A percentile compares a stretch with the other conserved stretches of the same genome.
phyloP scores from a whole-genome alignment of 1,140 invertebrate genomes.

The Pseudomyrmex flavicornis region DNA sequence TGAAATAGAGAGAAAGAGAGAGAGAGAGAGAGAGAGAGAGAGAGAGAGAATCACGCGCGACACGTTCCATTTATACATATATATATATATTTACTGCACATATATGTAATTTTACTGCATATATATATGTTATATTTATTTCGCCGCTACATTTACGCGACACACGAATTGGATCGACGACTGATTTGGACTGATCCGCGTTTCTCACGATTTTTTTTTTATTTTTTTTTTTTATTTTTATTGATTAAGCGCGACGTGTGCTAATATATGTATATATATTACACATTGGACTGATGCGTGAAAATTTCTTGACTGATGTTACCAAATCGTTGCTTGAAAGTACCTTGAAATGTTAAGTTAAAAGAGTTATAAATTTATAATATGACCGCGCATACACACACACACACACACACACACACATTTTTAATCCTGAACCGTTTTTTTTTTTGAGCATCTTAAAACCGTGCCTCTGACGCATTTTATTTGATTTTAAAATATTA shows the following conservation, averaged over 20 bases:
- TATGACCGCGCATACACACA: neutral
- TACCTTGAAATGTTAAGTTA: conserved; percentile 84
- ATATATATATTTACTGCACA: conserved; percentile 28
- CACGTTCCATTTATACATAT: conserved; percentile 44
- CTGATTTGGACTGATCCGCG: conserved; percentile 84
- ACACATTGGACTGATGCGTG: conserved; percentile 84
- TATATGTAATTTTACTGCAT: conserved; percentile 35
- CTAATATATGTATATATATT: conserved; percentile 21
- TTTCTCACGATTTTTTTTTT: conserved; percentile 50
- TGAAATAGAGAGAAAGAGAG: neutral
- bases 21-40: neutral
- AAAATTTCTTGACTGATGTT: conserved; percentile 84
- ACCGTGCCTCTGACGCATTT: too few relatives aligned
- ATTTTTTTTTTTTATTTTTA: conserved; percentile 49
- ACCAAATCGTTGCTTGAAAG: conserved; percentile 85
- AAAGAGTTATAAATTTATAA: conserved; percentile 67
- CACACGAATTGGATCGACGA: conserved; percentile 74
- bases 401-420: too few relatives aligned
- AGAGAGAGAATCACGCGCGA: neutral
- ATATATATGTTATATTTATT: conserved; percentile 31
- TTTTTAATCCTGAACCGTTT: too few relatives aligned
- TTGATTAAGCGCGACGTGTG: conserved; percentile 81
- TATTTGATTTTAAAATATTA: too few relatives aligned
- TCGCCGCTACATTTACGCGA: conserved; percentile 50
- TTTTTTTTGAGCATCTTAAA: too few relatives aligned